A percentile compares a stretch with the other conserved stretches of the same genome.
These are phyloP conservation scores for Lepidurus arcticus DNA, from an alignment of 1,140 invertebrate species.

Conservation along the genomic window DNA sequence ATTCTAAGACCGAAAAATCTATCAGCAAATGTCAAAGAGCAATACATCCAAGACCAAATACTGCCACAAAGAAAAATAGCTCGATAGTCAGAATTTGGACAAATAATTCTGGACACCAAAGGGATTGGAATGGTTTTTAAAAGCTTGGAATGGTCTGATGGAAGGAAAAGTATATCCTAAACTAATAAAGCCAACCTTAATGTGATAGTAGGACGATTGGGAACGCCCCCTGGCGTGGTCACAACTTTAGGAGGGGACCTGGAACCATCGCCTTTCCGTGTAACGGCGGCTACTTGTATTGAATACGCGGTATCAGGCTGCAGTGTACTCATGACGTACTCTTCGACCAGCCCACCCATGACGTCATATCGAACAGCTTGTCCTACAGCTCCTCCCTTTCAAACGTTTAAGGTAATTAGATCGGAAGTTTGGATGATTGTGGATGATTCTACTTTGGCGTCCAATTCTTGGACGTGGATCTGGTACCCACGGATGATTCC, in stretches of 20 bases:
- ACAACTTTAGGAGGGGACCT: constrained; percentile 73
- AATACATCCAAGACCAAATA: too few species aligned
- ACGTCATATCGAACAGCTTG: constrained; percentile 59
- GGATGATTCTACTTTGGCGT: constrained; percentile 60
- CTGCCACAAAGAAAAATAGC: too few species aligned
- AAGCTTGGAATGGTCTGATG: background rate
- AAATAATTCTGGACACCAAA: too few species aligned
- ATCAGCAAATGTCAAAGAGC: background rate
- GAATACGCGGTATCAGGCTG: constrained; percentile 89
- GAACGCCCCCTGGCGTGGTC: constrained; percentile 87
- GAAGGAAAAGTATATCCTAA: background rate
- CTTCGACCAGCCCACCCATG: constrained; percentile 64
- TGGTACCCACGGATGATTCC: constrained; percentile 96
- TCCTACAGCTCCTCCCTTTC: constrained; percentile 38
- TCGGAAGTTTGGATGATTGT: background rate
- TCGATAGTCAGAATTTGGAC: too few species aligned
- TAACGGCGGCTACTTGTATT: constrained; percentile 88
- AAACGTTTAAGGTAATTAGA: too few species aligned
- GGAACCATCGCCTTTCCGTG: constrained; percentile 89
- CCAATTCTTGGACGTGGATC: constrained; percentile 86
- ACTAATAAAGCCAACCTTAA: constrained; percentile 60
- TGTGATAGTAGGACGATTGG: constrained; percentile 74
- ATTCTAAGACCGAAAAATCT: constrained; percentile 50
- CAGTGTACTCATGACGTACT: constrained; percentile 64
- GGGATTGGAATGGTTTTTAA: too few species aligned